A percentile compares a stretch with the other conserved stretches of the same genome.
These are phyloP conservation scores for Peromyscus eremicus DNA, from an alignment of 2,797 vertebrate species.

Conservation along the genomic window DNA sequence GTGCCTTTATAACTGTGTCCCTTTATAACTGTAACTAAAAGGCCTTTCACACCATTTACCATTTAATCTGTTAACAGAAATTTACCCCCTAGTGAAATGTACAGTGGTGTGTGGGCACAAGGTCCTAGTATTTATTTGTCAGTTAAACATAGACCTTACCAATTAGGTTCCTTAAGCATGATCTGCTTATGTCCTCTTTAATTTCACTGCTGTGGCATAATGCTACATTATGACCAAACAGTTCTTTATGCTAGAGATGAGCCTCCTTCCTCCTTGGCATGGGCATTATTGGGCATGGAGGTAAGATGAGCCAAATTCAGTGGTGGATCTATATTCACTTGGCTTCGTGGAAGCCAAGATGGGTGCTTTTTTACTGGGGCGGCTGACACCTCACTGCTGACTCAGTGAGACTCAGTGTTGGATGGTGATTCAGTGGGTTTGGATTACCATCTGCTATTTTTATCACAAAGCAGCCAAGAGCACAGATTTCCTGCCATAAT, in stretches of 20 bases:
- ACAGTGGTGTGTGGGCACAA: background rate
- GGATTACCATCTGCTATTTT: slow-evolving; percentile 26
- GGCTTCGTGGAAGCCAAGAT: background rate
- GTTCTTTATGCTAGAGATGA: background rate
- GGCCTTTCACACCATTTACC: background rate
- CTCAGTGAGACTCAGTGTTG: background rate
- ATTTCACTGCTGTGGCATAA: background rate
- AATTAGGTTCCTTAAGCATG: background rate
- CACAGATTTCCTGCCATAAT: slow-evolving; percentile 62
- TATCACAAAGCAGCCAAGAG: slow-evolving; percentile 33
- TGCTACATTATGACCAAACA: background rate
- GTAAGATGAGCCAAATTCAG: background rate
- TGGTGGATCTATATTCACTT: background rate
- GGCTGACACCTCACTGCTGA: background rate
- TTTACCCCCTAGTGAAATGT: slow-evolving; percentile 10
- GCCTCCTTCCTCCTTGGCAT: background rate
- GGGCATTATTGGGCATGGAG: background rate
- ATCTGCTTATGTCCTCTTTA: background rate
- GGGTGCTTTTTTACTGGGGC: background rate
- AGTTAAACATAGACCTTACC: background rate
- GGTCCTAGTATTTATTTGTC: background rate
- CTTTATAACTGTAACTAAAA: background rate
- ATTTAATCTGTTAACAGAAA: background rate
- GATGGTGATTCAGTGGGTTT: background rate
- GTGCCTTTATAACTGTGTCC: background rate